Evolutionary conservation across 2,113 vertebrate genomes (phyloP).

Genomic region (Mastomys natalensis): DNA sequence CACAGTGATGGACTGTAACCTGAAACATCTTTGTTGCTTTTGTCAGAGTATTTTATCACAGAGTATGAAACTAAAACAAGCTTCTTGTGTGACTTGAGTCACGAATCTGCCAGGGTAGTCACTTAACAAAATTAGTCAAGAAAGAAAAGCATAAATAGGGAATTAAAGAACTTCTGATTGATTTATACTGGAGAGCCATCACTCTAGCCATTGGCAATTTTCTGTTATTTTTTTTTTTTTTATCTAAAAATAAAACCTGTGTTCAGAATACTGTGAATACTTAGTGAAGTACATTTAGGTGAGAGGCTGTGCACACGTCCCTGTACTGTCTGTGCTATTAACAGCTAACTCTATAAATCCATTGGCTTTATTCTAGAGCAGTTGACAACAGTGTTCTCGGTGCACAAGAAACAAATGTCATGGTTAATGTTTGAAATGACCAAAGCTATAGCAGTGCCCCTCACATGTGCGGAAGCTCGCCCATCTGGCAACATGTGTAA

Average conservation of each 20-base stretch:
- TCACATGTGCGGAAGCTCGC: background rate
- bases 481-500: background rate
- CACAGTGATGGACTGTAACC: background rate
- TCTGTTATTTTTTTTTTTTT: background rate
- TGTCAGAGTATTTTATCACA: background rate
- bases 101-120: background rate
- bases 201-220: background rate
- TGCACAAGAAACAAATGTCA: background rate
- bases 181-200: background rate
- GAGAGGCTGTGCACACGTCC: too few species aligned
- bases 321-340: background rate
- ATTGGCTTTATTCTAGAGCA: background rate
- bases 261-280: background rate
- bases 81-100: background rate
- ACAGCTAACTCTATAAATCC: background rate
- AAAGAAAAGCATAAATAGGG: slow-evolving; percentile 3
- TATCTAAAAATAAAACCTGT: background rate
- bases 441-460: background rate
- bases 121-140: background rate
- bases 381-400: background rate
- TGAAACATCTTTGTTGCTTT: background rate
- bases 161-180: background rate
- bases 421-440: background rate
- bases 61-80: background rate
- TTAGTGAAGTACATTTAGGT: background rate